Evolutionary conservation across 2,797 vertebrate species (phyloP), one percentile per base, ranked within the genome.

Genomic region (Pseudochaenichthys georgianus): DNA sequence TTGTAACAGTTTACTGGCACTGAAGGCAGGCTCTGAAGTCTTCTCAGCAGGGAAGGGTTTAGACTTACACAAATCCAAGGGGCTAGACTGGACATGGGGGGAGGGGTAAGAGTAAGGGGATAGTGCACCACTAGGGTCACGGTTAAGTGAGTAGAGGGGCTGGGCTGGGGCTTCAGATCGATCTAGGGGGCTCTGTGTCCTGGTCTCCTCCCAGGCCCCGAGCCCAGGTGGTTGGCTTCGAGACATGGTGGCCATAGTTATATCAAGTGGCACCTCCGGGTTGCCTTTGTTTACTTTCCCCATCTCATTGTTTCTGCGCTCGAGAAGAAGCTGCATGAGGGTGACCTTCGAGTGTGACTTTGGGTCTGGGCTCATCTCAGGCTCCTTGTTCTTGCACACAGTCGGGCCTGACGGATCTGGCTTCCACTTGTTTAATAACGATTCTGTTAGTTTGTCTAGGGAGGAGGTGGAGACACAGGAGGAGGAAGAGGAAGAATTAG

Each of bases 1-100:
- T 82, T 99, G 98, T 91, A 99, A 94, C 83, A 99, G 94, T 90
- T 99, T 99, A 89, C 98, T 99, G 90, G 98, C 98, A 77, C 97
- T 99, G 84, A 99, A 99, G 28, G 96, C 94, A 0, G 96, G 94
- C 82, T 96, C 97, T 75, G 95, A 90, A 0, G 93, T 86, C 84
- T 95, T 95, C 63, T 98, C 95, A 15, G 87, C 95, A 59, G 93
- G 90, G 86, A 92, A 93, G 75, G 94, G 68, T 86, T 96, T 97
- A 77, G 96, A 93, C 74, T 95, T 96, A 76, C 95, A 95, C 79
- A 96, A 88, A 89, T 96, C 95, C 80, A 96, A 83, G 0, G 95
- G 95, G 82, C 94, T 93, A 7, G 94, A 95, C 83, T 96, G 95
- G 59, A 92, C 70, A 63, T 88, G 72, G 60, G 94, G 91, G 43